phyloP scores from a whole-genome alignment of 2,888 invertebrate genomes.

The Zelleria hepariella region DNA sequence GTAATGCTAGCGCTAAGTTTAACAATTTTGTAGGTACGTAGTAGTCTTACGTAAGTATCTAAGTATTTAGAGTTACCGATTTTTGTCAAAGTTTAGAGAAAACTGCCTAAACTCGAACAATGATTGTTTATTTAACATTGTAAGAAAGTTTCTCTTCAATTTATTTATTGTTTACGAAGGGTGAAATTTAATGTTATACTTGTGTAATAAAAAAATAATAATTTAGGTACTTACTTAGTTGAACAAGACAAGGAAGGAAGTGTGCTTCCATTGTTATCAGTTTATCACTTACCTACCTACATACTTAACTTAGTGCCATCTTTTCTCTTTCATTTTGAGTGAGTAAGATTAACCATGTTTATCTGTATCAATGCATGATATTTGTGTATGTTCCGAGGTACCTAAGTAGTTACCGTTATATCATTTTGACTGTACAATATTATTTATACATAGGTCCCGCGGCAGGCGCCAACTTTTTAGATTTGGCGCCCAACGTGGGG shows the following conservation, averaged over 20 bases:
- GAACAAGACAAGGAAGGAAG: background rate
- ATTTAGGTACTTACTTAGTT: too few species aligned
- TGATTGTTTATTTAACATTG: constrained; percentile 8
- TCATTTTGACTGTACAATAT: background rate
- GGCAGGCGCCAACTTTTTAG: background rate
- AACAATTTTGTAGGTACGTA: constrained; percentile 1
- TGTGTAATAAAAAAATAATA: background rate
- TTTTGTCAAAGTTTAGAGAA: constrained; percentile 12
- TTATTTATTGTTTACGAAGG: background rate
- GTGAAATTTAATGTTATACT: background rate
- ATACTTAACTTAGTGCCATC: background rate
- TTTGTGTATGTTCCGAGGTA: background rate
- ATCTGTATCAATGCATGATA: background rate
- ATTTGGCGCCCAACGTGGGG: background rate
- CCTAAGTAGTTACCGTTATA: background rate
- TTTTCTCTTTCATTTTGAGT: background rate
- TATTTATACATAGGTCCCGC: background rate
- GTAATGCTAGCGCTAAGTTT: constrained; percentile 9
- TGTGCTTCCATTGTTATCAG: background rate
- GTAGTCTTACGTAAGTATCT: constrained; percentile 25
- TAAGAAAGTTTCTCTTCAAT: too few species aligned
- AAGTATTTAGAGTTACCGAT: constrained; percentile 38
- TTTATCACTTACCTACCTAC: too few species aligned
- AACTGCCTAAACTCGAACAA: background rate
- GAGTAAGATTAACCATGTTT: background rate